A percentile compares a stretch with the other conserved stretches of the same genome.
These are phyloP conservation scores for Cotesia glomerata DNA, from an alignment of 1,140 invertebrate genomes.

Conservation along the genomic window DNA sequence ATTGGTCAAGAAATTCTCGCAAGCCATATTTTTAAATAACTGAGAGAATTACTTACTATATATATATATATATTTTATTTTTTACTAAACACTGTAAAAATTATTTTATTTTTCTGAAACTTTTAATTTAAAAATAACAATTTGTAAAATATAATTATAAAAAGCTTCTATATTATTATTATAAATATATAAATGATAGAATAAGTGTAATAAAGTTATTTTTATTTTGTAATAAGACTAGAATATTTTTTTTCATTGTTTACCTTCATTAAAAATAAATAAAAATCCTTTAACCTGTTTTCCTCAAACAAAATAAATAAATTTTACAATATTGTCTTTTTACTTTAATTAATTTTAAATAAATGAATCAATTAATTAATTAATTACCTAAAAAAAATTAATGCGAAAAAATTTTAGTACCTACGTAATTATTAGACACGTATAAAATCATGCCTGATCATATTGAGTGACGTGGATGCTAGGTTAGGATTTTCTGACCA, in stretches of 20 bases:
- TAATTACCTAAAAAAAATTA: background rate
- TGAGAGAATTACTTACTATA: conserved; percentile 30
- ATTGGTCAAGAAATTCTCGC: conserved; percentile 7
- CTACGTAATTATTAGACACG: background rate
- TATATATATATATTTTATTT: conserved; percentile 28
- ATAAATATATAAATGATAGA: conserved; percentile 41
- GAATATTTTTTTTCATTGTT: background rate
- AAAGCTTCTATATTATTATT: conserved; percentile 28
- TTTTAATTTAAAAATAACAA: background rate
- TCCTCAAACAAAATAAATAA: too few species aligned
- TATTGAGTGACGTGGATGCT: conserved; percentile 57
- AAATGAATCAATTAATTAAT: background rate
- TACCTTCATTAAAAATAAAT: background rate
- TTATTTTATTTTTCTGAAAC: background rate
- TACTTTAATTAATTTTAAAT: background rate
- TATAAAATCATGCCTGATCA: conserved; percentile 32
- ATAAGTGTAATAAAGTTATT: conserved; percentile 47
- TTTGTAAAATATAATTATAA: background rate
- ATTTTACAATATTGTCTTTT: too few species aligned
- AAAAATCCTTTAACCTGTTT: too few species aligned
- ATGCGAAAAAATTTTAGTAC: background rate
- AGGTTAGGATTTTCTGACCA: conserved; percentile 51
- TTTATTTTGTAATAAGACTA: conserved; percentile 45
- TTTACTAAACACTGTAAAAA: conserved; percentile 42
- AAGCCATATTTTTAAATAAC: conserved; percentile 28